Evolutionary conservation across 2,797 vertebrate species (phyloP), one percentile per base, ranked within the genome.

Genomic region (Bovichtus variegatus): DNA sequence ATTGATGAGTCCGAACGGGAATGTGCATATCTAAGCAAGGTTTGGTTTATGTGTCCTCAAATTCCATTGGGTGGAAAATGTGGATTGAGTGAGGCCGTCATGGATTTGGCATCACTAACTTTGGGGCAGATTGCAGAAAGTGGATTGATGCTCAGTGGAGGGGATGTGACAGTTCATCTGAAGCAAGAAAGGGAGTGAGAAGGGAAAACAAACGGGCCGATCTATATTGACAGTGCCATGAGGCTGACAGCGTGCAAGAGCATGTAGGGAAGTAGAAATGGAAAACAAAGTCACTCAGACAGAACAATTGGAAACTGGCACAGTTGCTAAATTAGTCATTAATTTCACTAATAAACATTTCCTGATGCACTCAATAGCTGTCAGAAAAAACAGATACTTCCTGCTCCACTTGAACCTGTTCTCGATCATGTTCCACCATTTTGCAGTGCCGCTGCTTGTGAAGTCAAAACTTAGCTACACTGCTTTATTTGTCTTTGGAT

Each of bases 101-200:
- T 89, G 88, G 84, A 89, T 88, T 89, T 91, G 89, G 91, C 92
- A 89, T 91, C 72, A 65, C 87, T 89, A 92, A 92, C 91, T 91
- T 87, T 90, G 85, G 90, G 92, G 91, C 89, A 92, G 92, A 94
- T 93, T 93, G 91, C 83, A 31, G 78, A 67, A 83, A 78, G 78
- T 79, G 91, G 93, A 94, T 94, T 94, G 94, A 95, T 95, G 90
- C 91, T 92, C 87, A 85, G 76, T 71, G 87, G 88, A 92, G 84
- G 89, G 85, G 89, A 93, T 92, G 92, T 94, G 94, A 94, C 93
- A 94, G 91, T 92, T 93, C 92, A 93, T 94, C 92, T 94, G 89
- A 91, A 90, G 90, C 85, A 93, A 92, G 91, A 91, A 94, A 91
- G 89, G 74, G 78, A 89, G 85, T 76, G 85, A 91, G 91, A 86